phyloP scores from a whole-genome alignment of 2,113 vertebrate genomes.

The Ammodytes marinus region DNA sequence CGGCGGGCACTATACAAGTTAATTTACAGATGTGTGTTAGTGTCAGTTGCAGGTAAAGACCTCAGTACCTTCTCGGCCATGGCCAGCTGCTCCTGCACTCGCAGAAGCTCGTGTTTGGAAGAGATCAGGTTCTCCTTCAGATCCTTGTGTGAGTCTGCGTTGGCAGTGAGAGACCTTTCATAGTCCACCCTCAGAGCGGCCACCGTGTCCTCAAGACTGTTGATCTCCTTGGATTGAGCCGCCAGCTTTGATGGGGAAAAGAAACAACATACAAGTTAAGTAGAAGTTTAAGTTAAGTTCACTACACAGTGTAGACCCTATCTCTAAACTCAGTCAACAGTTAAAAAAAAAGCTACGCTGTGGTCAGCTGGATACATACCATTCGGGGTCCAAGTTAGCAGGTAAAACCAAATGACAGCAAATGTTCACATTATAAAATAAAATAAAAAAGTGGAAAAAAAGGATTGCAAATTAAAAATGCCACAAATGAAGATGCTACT shows the following conservation, averaged over 20 bases:
- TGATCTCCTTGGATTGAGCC: constrained; percentile 85
- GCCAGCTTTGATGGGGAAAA: constrained; percentile 55
- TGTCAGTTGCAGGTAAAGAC: background rate
- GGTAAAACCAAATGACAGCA: constrained; percentile 49
- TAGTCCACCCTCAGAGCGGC: constrained; percentile 90
- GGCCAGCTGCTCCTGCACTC: constrained; percentile 92
- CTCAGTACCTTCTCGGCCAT: constrained; percentile 92
- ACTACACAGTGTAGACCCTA: background rate
- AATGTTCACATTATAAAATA: constrained; percentile 27
- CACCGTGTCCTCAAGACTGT: constrained; percentile 90
- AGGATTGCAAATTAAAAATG: background rate
- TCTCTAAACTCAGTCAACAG: background rate
- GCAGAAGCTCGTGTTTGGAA: constrained; percentile 93
- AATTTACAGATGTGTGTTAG: background rate
- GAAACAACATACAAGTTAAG: background rate
- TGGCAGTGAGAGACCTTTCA: constrained; percentile 89
- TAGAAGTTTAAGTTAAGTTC: background rate
- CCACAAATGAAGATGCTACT: background rate
- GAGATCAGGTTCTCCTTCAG: constrained; percentile 91
- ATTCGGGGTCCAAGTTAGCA: constrained; percentile 61
- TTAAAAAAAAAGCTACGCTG: background rate
- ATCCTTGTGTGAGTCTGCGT: constrained; percentile 88
- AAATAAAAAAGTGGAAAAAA: background rate
- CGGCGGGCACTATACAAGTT: background rate
- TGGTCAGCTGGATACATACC: constrained; percentile 67